Base-by-base conservation (phyloP, 2,797 vertebrate species). In the Chelonia mydas region DNA sequence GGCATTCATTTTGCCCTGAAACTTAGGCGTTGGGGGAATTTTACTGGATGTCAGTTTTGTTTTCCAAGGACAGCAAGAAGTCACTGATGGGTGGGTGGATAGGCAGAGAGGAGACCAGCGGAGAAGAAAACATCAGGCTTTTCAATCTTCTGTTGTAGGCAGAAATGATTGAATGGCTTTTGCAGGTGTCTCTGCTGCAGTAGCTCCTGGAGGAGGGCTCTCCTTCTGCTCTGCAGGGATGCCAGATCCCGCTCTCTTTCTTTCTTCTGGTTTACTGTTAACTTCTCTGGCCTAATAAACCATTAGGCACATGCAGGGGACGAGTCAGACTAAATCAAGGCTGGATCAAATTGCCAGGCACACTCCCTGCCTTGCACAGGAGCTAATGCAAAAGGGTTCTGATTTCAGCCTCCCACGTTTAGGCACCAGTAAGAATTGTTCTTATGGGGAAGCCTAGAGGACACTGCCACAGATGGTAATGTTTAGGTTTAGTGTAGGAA, bases 31-130 rank as follows among this genome's bases (percentile, higher is more conserved):
- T 77, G 47, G 86, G 53, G 81, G 92, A 94, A 94, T 90, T 3
- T 72, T 86, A 94, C 94, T 88, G 87, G 81, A 11, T 5, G 19
- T 68, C n/a, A 37, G 3, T 68, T 68, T 68, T 68, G n/a, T 68
- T 37, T 68, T 68, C n/a, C 65, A 37, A 68, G n/a, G 65, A 10
- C 1, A 51, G 45, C 81, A 28, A 94, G 84, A 87, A 94, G 27
- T 15, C 76, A 86, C 17, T 5, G 81, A 0, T 0, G 92, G 88
- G 94, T 51, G 68, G 31, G 54, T 0, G 0, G 25, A 27, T 31
- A 94, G 33, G 59, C 91, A 92, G 89, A 78, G 28, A 27, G 45
- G 74, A 28, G 41, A 77, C n/a, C 61, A 90, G 49, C 6, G 81
- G 83, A 59, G 45, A 86, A 31, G 82, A 90, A 77, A 87, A 21